These are phyloP conservation scores for Telmatochromis brichardi DNA, from an alignment of 2,113 vertebrate species.

Conservation along the genomic window DNA sequence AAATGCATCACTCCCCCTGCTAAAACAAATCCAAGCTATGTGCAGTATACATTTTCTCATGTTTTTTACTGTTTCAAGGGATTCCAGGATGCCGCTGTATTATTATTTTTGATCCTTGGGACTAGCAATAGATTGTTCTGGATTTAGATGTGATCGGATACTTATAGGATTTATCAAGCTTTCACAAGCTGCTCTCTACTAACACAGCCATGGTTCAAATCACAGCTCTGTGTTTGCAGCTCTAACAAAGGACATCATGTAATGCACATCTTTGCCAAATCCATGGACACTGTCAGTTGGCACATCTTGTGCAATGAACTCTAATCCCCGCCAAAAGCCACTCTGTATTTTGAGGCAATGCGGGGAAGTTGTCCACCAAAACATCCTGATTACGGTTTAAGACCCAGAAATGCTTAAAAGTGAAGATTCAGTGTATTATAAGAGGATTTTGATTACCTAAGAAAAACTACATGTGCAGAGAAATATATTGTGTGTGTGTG, in stretches of 20 bases:
- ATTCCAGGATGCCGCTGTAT: not conserved
- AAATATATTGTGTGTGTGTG: not conserved
- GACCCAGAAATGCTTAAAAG: not conserved
- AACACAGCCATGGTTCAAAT: slow-evolving; percentile 44
- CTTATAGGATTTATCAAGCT: slow-evolving; percentile 64
- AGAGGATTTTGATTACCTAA: not conserved
- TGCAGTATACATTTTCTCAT: not conserved
- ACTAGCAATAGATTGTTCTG: slow-evolving; percentile 44
- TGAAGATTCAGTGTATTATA: not conserved
- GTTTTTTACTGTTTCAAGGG: slow-evolving; percentile 15
- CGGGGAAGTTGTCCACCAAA: slow-evolving; percentile 19
- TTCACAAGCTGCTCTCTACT: slow-evolving; percentile 46
- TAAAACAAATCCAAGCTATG: not conserved
- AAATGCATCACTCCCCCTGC: not conserved
- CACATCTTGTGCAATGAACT: slow-evolving; percentile 42
- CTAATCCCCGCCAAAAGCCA: slow-evolving; percentile 53
- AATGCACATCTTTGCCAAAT: slow-evolving; percentile 54
- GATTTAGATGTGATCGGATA: slow-evolving; percentile 56
- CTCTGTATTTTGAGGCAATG: slow-evolving; percentile 21
- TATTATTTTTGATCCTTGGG: slow-evolving; percentile 32
- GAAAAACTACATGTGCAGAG: not conserved
- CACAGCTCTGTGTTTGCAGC: slow-evolving; percentile 32
- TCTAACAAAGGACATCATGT: slow-evolving; percentile 63
- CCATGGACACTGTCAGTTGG: slow-evolving; percentile 62
- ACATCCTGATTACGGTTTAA: slow-evolving; percentile 24